Percentiles rank a stretch among this genome's conserved stretches.
Conservation (phyloP, 1,140 invertebrate species). For the Drosophila gunungcola region DNA sequence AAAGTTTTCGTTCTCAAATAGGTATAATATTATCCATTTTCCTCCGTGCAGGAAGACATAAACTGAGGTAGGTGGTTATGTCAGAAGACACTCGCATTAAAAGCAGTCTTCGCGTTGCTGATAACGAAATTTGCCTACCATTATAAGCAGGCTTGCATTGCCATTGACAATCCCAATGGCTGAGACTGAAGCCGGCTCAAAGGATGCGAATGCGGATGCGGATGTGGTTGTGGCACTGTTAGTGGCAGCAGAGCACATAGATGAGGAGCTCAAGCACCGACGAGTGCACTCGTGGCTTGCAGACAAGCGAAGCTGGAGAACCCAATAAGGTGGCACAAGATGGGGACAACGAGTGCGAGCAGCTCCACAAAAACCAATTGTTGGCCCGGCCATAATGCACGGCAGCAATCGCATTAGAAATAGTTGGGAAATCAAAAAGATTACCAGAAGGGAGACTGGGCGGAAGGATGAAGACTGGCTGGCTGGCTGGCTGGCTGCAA, state of each 20-base stretch:
- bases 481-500: conserved; percentile 14
- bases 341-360: conserved; percentile 56
- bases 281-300: conserved; percentile 63
- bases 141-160: conserved; percentile 70
- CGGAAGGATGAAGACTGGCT: conserved; percentile 3
- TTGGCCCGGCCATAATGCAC: conserved; percentile 61
- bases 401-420: conserved; percentile 80
- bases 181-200: conserved; percentile 6
- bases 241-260: conserved; percentile 53
- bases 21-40: not conserved
- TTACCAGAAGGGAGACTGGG: conserved; percentile 50
- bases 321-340: conserved; percentile 68
- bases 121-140: conserved; percentile 82
- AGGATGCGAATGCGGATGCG: conserved; percentile 6
- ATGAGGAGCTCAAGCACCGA: conserved; percentile 51
- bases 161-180: conserved; percentile 28
- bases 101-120: conserved; percentile 68
- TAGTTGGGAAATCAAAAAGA: conserved; percentile 81
- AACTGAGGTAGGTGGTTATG: not conserved
- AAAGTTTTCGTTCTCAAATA: no score
- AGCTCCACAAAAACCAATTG: conserved; percentile 67
- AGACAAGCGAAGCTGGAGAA: conserved; percentile 34
- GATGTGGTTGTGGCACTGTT: conserved; percentile 30
- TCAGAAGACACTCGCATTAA: conserved; percentile 63
- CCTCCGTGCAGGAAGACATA: not conserved